These are phyloP conservation scores for Prosopocoilus inquinatus DNA, from an alignment of 2,888 invertebrate species.

Conservation along the genomic window DNA sequence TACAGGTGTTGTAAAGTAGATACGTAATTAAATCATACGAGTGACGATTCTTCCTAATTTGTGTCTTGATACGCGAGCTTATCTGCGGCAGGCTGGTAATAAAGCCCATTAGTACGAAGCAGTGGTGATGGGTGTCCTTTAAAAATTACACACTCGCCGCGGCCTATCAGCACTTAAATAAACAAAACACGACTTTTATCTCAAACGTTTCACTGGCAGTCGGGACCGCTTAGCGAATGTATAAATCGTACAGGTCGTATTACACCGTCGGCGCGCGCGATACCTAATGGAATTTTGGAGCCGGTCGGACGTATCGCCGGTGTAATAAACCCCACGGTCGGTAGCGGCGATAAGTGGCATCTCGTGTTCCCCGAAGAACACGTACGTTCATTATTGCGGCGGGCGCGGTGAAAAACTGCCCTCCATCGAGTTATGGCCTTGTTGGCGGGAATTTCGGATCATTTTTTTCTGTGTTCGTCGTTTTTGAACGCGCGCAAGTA, in stretches of 20 bases:
- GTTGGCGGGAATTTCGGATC: constrained; percentile 34
- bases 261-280: constrained; percentile 19
- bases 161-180: constrained; percentile 36
- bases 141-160: constrained; percentile 38
- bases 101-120: constrained; percentile 34
- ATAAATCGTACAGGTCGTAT: constrained; percentile 39
- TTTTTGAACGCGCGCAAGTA: constrained; percentile 15
- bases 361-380: constrained; percentile 43
- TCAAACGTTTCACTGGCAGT: constrained; percentile 44
- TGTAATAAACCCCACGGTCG: constrained; percentile 37
- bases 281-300: constrained; percentile 27
- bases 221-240: constrained; percentile 45
- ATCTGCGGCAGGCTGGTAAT: constrained; percentile 15
- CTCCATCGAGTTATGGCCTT: constrained; percentile 31
- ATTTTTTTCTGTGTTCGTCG: constrained; percentile 27
- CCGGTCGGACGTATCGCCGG: constrained; percentile 26
- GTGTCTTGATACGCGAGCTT: constrained; percentile 3
- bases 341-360: constrained; percentile 47
- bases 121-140: constrained; percentile 32
- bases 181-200: constrained; percentile 48
- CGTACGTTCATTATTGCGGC: constrained; percentile 43
- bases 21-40: constrained; percentile 6
- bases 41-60: constrained; percentile 4
- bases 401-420: constrained; percentile 33
- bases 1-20: not conserved